phyloP scores from a whole-genome alignment of 2,888 invertebrate genomes.

The Oligia strigilis region DNA sequence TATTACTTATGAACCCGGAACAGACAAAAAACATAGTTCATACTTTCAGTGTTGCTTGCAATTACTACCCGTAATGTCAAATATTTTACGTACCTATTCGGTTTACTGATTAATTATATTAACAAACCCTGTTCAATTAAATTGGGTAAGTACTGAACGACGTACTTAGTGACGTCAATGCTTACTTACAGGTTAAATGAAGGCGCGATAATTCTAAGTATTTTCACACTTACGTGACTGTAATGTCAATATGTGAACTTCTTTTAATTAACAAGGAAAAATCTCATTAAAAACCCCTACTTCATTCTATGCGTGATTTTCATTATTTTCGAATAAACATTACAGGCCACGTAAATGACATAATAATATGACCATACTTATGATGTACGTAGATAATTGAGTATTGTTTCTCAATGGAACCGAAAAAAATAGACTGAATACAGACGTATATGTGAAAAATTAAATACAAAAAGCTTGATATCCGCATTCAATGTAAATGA shows the following conservation, averaged over 20 bases:
- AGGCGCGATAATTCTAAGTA: constrained; percentile 37
- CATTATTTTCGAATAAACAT: background rate
- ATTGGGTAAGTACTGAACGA: constrained; percentile 20
- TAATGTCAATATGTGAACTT: constrained; percentile 37
- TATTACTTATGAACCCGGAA: constrained; percentile 59
- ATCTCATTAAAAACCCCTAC: background rate
- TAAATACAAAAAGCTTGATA: constrained; percentile 66
- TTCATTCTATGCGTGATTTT: background rate
- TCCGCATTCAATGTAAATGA: constrained; percentile 81
- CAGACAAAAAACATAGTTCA: constrained; percentile 6
- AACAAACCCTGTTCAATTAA: constrained; percentile 11
- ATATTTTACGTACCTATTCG: constrained; percentile 2
- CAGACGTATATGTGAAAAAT: constrained; percentile 1
- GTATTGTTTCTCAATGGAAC: background rate
- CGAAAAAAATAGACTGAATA: constrained; percentile 2
- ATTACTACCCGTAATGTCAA: constrained; percentile 26
- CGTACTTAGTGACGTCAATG: constrained; percentile 43
- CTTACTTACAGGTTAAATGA: constrained; percentile 20
- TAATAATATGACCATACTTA: background rate
- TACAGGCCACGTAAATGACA: background rate
- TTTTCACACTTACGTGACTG: constrained; percentile 51
- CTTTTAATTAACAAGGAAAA: constrained; percentile 42
- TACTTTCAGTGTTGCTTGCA: constrained; percentile 22
- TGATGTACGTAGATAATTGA: background rate
- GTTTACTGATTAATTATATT: constrained; percentile 12